Evolutionary conservation across 2,797 vertebrate species (phyloP).

Genomic region (Hylomyscus alleni): DNA sequence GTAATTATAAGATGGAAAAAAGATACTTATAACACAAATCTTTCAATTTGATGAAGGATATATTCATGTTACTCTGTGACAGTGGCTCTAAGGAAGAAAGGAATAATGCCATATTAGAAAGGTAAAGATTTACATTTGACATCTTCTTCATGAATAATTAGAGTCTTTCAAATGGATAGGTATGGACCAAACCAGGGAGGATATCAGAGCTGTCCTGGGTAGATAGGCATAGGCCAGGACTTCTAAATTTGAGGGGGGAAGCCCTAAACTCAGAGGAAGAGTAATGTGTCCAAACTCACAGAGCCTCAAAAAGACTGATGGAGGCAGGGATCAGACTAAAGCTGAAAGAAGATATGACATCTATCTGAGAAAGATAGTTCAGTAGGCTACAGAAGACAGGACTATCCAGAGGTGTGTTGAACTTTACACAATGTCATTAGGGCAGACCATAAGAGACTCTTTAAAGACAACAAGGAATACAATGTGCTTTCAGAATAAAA

Average conservation of each 20-base stretch:
- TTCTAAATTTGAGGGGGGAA: background rate
- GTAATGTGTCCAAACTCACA: background rate
- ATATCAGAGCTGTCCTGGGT: background rate
- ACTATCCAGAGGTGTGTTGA: background rate
- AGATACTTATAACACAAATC: background rate
- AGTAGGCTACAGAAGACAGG: background rate
- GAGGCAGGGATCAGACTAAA: no score
- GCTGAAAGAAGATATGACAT: background rate
- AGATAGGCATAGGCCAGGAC: background rate
- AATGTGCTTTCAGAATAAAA: background rate
- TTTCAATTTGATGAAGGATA: background rate
- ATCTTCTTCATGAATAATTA: background rate
- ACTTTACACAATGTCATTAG: background rate
- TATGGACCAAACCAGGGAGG: background rate
- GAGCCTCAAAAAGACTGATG: background rate
- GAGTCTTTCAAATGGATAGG: background rate
- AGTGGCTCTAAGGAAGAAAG: background rate
- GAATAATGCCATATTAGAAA: background rate
- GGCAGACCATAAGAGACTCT: background rate
- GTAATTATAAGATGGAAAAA: background rate
- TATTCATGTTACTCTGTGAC: background rate
- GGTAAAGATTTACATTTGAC: background rate
- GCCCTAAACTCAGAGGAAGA: background rate
- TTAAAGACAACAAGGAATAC: background rate
- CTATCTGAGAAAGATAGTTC: background rate